Evolutionary conservation across 1,140 invertebrate species (phyloP).

Genomic region (silkworm (Bombyx mori)): DNA sequence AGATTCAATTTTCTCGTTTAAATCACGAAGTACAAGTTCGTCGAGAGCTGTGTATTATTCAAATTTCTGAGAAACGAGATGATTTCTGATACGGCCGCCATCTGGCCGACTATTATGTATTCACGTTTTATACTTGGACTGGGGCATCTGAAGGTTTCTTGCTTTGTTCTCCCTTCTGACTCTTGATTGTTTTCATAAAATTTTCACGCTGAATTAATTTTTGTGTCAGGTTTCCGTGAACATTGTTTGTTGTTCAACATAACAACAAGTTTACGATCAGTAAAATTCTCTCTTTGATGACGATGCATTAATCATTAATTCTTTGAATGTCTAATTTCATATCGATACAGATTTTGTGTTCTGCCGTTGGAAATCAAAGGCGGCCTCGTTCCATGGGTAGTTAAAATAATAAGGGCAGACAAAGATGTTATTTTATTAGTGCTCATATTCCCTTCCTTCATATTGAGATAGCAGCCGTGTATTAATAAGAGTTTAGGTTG

Average conservation of each 20-base stretch:
- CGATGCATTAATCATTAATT: conserved; percentile 12
- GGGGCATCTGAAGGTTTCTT: neutral
- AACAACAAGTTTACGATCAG: conserved; percentile 12
- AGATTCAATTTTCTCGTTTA: no score
- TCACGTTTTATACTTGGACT: no score
- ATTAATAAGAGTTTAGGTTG: no score
- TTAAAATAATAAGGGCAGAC: no score
- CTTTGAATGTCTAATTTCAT: conserved; percentile 15
- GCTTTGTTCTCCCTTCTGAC: conserved; percentile 20
- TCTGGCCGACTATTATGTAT: no score
- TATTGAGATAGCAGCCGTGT: no score
- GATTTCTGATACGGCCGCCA: no score
- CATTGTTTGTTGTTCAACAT: conserved; percentile 6
- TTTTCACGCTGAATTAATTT: conserved; percentile 19
- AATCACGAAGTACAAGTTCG: no score
- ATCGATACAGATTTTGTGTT: conserved; percentile 8
- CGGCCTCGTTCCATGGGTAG: neutral
- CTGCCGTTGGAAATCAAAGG: neutral
- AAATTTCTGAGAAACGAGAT: no score
- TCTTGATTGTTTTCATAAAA: conserved; percentile 30
- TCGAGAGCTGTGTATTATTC: no score
- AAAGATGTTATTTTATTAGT: no score
- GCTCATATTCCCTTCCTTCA: no score
- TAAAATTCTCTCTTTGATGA: conserved; percentile 13
- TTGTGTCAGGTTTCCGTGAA: conserved; percentile 13